Evolutionary conservation across 2,113 vertebrate species (phyloP), one percentile per base, ranked within the genome.

Genomic region (Coryphaenoides rupestris): DNA sequence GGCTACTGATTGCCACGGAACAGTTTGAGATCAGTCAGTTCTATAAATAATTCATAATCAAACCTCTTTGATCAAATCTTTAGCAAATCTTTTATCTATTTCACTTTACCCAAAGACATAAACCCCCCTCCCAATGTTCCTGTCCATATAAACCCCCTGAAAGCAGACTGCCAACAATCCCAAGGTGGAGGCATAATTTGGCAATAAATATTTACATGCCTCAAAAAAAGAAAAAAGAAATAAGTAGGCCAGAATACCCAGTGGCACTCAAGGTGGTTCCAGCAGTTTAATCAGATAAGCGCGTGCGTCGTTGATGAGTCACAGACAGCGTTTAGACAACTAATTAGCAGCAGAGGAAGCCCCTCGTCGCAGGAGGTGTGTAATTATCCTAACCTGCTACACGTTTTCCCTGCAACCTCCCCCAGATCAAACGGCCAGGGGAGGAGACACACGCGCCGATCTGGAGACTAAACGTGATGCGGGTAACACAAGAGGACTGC

Each of bases 321-420:
- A 60, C 70, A 73, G 76, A 77, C 79, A 87, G 61, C 70, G 71
- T 76, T 85, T 69, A 85, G 80, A 77, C 63, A 68, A 74, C 76
- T 84, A 86, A 88, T 86, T 85, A 88, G 76, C 60, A 68, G 58
- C 66, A 72, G 54, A 76, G 74, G 76, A 69, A 22, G 62, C 68
- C 52, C 55, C 66, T 83, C 77, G 53, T 77, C 79, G 78, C 73
- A 63, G 77, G 76, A 78, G 69, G 69, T 69, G 69, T 67, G 72
- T 84, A 87, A 86, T 86, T 79, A 84, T 78, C 63, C 56, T 77
- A 78, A 84, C 84, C 79, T 83, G 82, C 69, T 69, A 79, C 57
- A 65, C 19, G 28, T 49, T 76, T n/a, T 40, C 23, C 56, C n/a
- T 50, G 53, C 53, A 53, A 17, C 24, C 22, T 33, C 55, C 50